Evolutionary conservation across 2,113 vertebrate genomes (phyloP), one percentile per base, ranked within the genome.

Genomic region (Symphodus melops): DNA sequence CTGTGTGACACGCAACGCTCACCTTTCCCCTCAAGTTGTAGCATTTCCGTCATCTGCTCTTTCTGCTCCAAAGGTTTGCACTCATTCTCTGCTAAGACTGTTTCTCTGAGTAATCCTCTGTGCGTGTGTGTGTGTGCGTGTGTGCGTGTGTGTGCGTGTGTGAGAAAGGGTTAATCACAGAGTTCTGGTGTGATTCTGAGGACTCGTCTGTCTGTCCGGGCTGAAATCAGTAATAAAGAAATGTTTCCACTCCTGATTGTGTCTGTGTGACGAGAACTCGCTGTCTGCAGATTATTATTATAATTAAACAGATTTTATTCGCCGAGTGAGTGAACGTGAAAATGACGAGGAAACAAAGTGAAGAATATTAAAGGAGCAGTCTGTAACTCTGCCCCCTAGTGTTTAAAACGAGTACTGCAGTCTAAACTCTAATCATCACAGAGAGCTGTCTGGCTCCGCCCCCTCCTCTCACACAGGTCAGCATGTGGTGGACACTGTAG

Each of bases 171-270:
- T 36, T 41, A 1, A 73, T 61, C 28, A 67, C 13, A 21, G 28
- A 33, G 49, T 42, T 73, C 7, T 77, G 33, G 53, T 5, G 59
- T n/a, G 6, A 6, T 67, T 64, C 41, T 37, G 70, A 67, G 65
- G 42, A 72, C n/a, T 8, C 42, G 58, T 71, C 41, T 68, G 66
- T 84, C 41, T 73, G 70, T 82, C 33, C 56, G 68, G 46, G 57
- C 79, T 85, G 81, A 61, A 68, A 80, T 80, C 65, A 46, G 74
- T 81, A 92, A 93, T 91, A 91, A 93, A 93, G 21, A 21, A 65
- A 16, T 46, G 68, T 89, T 89, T 75, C 79, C 81, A 79, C 75
- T 79, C 25, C 4, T 42, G 36, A 41, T 7, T 41, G 44, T 51
- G 55, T 75, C 19, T 54, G 28, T n/a, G 48, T 49, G 48, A 49